Evolutionary conservation across 2,888 invertebrate species (phyloP), one percentile per base, ranked within the genome.

Genomic region (Papilio protenor): DNA sequence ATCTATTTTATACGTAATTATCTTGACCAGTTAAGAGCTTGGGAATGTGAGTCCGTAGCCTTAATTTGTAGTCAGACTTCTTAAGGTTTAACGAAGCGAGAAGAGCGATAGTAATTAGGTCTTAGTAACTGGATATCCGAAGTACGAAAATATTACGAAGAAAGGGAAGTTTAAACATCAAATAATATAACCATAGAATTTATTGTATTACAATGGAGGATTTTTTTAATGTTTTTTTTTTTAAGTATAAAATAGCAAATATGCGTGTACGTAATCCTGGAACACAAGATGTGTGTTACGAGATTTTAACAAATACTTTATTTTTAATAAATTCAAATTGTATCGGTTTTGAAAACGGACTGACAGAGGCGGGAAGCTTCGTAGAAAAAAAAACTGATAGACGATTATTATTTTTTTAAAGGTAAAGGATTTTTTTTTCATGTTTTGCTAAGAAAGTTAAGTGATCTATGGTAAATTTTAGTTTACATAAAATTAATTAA

Each of bases 21-120:
- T 74, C 33, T 74, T 55, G 66, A 55, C 40, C 75, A 75, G 55
- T 55, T 66, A 70, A n/a, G 45, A 33, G 66, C 70, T 59, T 57
- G 23, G 59, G 70, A 59, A 76, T 76, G 59, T 21, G 14, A 64
- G 18, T 12, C 66, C 23, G 55, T 69, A 73, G 74, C 74, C 71
- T 61, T 74, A 74, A 71, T 70, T 71, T 74, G 73, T 75, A 70
- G 74, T 77, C 55, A 76, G 73, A 59, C 73, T 69, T 69, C 75
- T 77, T 40, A 72, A 77, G 69, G 71, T 76, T 79, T 77, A 77
- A 69, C 73, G 70, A 69, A 73, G 61, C 77, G 49, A 66, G 72
- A 74, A 47, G 73, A 61, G 57, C 69, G 49, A 49, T 1, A n/a
- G 55, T 75, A 79, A 79, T 77, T 69, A 75, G 75, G 75, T 77